phyloP scores from a whole-genome alignment of 1,140 invertebrate species.

The Pachyrhynchus sulphureomaculatus region DNA sequence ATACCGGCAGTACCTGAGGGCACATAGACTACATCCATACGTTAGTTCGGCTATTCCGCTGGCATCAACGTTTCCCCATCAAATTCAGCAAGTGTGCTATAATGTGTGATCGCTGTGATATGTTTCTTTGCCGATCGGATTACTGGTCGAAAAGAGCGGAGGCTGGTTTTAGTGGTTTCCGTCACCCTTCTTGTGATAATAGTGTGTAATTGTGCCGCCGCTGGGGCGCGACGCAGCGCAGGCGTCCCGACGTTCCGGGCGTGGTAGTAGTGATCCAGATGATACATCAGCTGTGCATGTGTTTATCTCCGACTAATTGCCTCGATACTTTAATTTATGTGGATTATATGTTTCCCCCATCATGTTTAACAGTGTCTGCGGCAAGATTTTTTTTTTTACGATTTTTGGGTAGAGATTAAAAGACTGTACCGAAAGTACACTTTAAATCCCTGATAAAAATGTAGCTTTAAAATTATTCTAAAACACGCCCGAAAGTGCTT shows the following conservation, averaged over 20 bases:
- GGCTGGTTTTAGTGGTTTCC: conserved; percentile 38
- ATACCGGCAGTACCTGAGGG: conserved; percentile 57
- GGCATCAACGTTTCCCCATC: conserved; percentile 55
- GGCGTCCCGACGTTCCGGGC: conserved; percentile 44
- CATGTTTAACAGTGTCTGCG: conserved; percentile 15
- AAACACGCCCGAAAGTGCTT: conserved; percentile 11
- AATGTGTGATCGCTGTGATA: conserved; percentile 58
- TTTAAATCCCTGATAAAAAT: conserved; percentile 14
- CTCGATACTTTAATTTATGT: conserved; percentile 26
- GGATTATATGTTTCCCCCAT: conserved; percentile 21
- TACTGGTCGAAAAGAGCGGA: conserved; percentile 29
- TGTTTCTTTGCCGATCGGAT: conserved; percentile 34
- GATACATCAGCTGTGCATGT: conserved; percentile 46
- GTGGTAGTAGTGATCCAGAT: conserved; percentile 50
- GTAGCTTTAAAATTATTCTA: conserved; percentile 15
- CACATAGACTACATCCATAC: conserved; percentile 58
- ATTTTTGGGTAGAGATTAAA: conserved; percentile 28
- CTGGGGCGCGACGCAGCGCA: conserved; percentile 35
- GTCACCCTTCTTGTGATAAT: conserved; percentile 50
- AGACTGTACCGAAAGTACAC: conserved; percentile 25
- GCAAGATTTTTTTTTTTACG: conserved; percentile 10
- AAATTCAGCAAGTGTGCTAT: conserved; percentile 60
- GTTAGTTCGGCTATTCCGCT: conserved; percentile 52
- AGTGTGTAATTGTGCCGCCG: conserved; percentile 48
- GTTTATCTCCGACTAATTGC: conserved; percentile 38